Evolutionary conservation across 2,888 invertebrate genomes (phyloP), one percentile per base, ranked within the genome.

Genomic region (Cyrtodaria siliqua): DNA sequence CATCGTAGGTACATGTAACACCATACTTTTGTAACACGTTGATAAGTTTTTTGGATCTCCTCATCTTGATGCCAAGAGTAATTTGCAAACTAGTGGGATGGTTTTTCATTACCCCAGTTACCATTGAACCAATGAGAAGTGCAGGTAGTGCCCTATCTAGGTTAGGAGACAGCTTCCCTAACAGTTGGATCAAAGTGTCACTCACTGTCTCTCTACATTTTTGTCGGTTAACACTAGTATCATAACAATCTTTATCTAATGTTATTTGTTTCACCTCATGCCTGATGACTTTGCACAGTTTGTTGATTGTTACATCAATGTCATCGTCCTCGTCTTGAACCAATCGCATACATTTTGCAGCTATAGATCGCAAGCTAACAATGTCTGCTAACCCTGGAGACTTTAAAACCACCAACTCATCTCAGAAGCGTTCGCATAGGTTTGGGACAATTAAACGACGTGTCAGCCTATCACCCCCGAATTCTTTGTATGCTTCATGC

Each of bases 1-100:
- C 62, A 38, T 47, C 33, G 18, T 56, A 59, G 18, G 26, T 24
- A 47, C 62, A 55, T 1, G 70, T 55, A 2, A 70, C 33, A 23
- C 63, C 63, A 20, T 16, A 26, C 29, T 18, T 29, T 12, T 14
- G 26, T 26, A 26, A 33, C 14, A 40, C 8, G 40, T 40, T 55
- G 18, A n/a, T n/a, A n/a, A n/a, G n/a, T n/a, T n/a, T n/a, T n/a
- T n/a, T n/a, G n/a, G n/a, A n/a, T n/a, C n/a, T 29, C 18, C 23
- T 24, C 9, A 52, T 23, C 12, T 23, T 16, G 9, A 52, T 16
- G 8, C 52, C 52, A 12, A 52, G 52, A 4, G 52, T 26, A 52
- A 52, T 24, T 23, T 52, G 52, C 8, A 52, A 14, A 9, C 8
- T 4, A 9, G 52, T 52, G 9, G 26, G 52, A 6, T 20, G 47